These are phyloP conservation scores for Microtus agrestis DNA, from an alignment of 2,797 vertebrate genomes.

Conservation along the genomic window DNA sequence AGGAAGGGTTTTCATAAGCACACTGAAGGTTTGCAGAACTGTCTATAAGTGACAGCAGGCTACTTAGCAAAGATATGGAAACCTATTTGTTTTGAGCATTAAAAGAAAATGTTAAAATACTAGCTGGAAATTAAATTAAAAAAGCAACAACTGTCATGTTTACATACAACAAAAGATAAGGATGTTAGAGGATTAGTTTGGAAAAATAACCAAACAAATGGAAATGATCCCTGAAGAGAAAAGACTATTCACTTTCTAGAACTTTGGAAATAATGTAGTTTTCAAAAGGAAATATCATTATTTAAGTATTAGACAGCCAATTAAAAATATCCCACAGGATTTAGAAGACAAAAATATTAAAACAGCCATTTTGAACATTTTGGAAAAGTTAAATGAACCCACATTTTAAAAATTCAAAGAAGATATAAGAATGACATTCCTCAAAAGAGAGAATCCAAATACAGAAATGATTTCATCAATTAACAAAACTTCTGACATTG, in stretches of 20 bases:
- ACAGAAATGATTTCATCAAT: neutral
- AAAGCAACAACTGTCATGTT: neutral
- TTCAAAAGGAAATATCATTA: neutral
- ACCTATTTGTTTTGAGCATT: neutral
- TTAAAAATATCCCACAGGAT: neutral
- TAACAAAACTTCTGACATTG: neutral
- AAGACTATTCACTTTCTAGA: neutral
- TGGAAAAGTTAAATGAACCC: neutral
- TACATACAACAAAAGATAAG: neutral
- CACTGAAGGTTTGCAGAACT: no score
- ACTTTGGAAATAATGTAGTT: neutral
- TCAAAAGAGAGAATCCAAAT: neutral
- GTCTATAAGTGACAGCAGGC: neutral
- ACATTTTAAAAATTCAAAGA: neutral
- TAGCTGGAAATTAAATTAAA: neutral
- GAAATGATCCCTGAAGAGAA: neutral
- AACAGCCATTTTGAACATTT: neutral
- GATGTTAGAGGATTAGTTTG: neutral
- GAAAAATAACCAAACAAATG: neutral
- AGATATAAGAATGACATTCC: neutral
- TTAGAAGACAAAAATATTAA: neutral
- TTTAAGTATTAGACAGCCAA: neutral
- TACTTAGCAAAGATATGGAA: neutral
- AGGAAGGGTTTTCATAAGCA: neutral
- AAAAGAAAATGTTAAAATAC: neutral